Percentiles rank a stretch among this genome's conserved stretches.
These are phyloP conservation scores for Galemys pyrenaicus DNA, from an alignment of 2,113 vertebrate genomes.

Conservation along the genomic window DNA sequence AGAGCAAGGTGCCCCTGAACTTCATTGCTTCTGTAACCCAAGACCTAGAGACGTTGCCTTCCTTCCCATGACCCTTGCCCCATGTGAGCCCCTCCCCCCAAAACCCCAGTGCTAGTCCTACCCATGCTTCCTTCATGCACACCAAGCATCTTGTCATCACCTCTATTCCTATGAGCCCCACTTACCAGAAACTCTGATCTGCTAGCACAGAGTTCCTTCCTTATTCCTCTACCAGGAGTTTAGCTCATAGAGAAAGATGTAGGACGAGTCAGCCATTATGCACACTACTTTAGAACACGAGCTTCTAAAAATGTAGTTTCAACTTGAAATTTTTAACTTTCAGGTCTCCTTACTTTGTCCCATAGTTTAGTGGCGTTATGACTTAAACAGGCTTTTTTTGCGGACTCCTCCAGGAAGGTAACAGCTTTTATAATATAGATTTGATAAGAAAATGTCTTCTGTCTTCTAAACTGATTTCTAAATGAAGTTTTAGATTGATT, in stretches of 20 bases:
- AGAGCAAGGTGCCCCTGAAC: not conserved
- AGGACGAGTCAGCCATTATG: not conserved
- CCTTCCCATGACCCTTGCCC: not conserved
- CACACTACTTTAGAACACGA: not conserved
- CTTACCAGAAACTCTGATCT: not conserved
- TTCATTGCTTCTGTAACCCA: not conserved
- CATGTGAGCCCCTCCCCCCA: no score
- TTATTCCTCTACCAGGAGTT: not conserved
- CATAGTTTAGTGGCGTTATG: not conserved
- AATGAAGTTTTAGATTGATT: constrained; percentile 10
- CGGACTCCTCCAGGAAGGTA: not conserved
- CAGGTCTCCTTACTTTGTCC: not conserved
- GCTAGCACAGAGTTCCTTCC: not conserved
- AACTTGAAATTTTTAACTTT: not conserved
- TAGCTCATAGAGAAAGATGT: not conserved
- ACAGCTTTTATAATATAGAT: not conserved
- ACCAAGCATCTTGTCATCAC: not conserved
- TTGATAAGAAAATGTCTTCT: not conserved
- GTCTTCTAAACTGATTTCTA: constrained; percentile 36
- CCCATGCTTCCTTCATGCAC: not conserved
- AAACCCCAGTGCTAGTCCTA: not conserved
- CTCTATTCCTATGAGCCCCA: not conserved
- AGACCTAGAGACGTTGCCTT: not conserved
- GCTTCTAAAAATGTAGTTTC: not conserved
- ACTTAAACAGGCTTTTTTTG: not conserved